These are phyloP conservation scores for Oikopleura albicans DNA, from an alignment of 23 tunicate species.

Conservation along the genomic window DNA sequence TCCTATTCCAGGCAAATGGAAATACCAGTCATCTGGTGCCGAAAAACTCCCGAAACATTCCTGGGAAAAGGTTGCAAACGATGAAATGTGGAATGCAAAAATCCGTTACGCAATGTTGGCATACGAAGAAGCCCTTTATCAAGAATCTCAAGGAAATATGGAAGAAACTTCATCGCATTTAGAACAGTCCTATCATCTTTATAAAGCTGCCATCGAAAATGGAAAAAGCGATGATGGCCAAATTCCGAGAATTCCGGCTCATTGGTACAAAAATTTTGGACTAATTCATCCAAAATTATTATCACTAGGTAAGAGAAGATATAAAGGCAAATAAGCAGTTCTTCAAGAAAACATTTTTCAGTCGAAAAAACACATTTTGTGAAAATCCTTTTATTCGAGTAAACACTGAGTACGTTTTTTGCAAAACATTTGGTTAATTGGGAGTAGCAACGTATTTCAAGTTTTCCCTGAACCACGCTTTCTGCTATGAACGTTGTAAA, in stretches of 20 bases:
- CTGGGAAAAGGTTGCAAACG: not conserved
- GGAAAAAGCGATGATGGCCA: not conserved
- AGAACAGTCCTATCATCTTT: not conserved
- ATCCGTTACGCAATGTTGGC: not conserved
- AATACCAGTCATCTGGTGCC: not conserved
- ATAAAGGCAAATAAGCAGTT: too few relatives aligned
- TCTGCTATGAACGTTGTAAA: too few relatives aligned
- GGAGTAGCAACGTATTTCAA: too few relatives aligned
- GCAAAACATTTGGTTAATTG: too few relatives aligned
- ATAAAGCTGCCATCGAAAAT: not conserved
- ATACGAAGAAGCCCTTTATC: not conserved
- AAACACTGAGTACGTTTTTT: too few relatives aligned
- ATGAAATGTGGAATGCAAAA: not conserved
- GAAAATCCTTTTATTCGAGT: too few relatives aligned
- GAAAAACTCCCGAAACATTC: not conserved
- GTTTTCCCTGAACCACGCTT: too few relatives aligned
- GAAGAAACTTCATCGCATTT: not conserved
- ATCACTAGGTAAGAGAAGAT: not conserved
- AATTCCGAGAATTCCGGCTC: not conserved
- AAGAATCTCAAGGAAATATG: not conserved
- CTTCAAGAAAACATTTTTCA: too few relatives aligned
- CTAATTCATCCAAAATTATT: not conserved
- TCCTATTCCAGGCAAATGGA: too few relatives aligned
- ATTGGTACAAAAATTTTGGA: not conserved
- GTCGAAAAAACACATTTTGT: too few relatives aligned